Conservation (phyloP, 2,113 vertebrate genomes). For the Spea multiplicata region DNA sequence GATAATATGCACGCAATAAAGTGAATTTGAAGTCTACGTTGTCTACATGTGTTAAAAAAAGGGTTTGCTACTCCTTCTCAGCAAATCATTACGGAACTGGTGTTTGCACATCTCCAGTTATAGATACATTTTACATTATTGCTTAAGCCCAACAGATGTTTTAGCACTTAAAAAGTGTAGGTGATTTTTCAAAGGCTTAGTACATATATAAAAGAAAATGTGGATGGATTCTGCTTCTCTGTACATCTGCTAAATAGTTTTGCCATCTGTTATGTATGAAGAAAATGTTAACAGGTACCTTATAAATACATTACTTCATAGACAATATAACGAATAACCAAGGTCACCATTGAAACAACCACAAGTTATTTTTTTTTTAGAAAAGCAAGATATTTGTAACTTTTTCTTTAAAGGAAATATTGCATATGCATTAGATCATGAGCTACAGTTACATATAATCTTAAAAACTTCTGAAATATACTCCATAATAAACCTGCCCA, state of each 20-base stretch:
- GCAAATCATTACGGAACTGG: neutral
- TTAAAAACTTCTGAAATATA: constrained; percentile 17
- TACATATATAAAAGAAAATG: constrained; percentile 39
- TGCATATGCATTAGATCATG: neutral
- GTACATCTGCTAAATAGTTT: constrained; percentile 48
- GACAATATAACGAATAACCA: constrained; percentile 13
- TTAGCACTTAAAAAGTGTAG: constrained; percentile 47
- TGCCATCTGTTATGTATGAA: constrained; percentile 46
- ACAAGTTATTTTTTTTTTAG: neutral
- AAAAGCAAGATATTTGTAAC: neutral
- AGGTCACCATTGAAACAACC: constrained; percentile 13
- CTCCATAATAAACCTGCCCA: constrained; percentile 28
- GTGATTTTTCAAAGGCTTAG: constrained; percentile 49
- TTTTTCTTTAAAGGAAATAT: constrained; percentile 2
- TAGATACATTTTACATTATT: constrained; percentile 47
- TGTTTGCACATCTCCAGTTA: constrained; percentile 11
- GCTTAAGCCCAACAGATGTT: constrained; percentile 41
- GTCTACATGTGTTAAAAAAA: too few species aligned
- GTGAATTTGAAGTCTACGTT: too few species aligned
- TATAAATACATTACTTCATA: constrained; percentile 47
- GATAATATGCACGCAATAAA: too few species aligned
- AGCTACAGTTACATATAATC: constrained; percentile 17
- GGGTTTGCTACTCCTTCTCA: neutral
- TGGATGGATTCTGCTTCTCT: constrained; percentile 31
- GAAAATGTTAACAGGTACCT: constrained; percentile 45